Evolutionary conservation across 2,113 vertebrate genomes (phyloP), one percentile per base, ranked within the genome.

Genomic region (Pollachius pollachius): DNA sequence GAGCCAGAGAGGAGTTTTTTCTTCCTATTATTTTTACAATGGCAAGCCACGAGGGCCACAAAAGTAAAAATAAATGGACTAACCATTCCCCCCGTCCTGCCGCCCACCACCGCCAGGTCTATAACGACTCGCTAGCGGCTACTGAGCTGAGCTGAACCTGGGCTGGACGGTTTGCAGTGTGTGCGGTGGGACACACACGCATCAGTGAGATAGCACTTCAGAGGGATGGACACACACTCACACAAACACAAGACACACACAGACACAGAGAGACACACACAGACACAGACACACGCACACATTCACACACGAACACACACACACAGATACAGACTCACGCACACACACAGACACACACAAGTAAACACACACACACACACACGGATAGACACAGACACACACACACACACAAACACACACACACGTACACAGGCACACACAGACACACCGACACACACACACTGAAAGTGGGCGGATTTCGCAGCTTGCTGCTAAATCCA

Each of bases 41-140:
- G 34, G 68, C 74, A 66, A 71, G 74, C 78, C 68, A 0, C 85
- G 62, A 66, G 67, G 80, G 54, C 84, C 81, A 62, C 77, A 52
- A 64, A 61, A 84, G 83, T 85, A 81, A 83, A 90, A 84, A 91
- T 88, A 85, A 84, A 77, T 75, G 73, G 69, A 80, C 73, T 69
- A 73, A 79, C 67, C 64, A 13, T 70, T 67, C 68, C 68, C 67
- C 59, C 59, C n/a, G n/a, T n/a, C n/a, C n/a, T n/a, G n/a, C n/a
- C n/a, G n/a, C 37, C 68, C 67, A 19, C 59, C 37, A 3, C 37
- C 37, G 4, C 37, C 37, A 41, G 4, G 62, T 71, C 69, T 72
- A 70, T 82, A 69, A 64, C 70, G 48, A 21, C 68, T 73, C 71
- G 76, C 72, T 27, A 76, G 71, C 18, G 75, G 68, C 69, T 78